Evolutionary conservation across 2,888 invertebrate genomes (phyloP), one percentile per base, ranked within the genome.

Genomic region (Ommatoiulus sabulosus): DNA sequence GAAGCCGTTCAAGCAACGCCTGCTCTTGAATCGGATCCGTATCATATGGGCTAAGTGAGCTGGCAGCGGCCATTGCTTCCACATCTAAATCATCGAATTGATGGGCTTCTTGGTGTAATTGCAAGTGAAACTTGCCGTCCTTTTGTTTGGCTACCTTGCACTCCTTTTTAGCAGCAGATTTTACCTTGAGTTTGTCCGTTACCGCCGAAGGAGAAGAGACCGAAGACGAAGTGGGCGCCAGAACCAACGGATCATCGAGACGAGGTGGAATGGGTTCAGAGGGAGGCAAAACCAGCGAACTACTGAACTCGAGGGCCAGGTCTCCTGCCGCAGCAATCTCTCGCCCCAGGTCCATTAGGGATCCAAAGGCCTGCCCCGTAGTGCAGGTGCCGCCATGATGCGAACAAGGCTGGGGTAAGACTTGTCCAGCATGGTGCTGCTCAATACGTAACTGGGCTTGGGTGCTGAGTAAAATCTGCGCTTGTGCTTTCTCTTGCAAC

Each of bases 401-500:
- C 1, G 87, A 44, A 87, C 87, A 57, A 20, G 57, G 48, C 15
- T 87, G 87, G 48, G 46, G 4, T 20, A 84, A 35, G n/a, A 10
- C 24, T 52, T 57, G 57, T 20, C 35, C 87, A 0, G 87, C 1
- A 85, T 87, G 87, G 24, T 87, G 87, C 20, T 86, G 86, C 87
- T 87, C 87, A 8, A 87, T 87, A 35, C 52, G 87, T 20, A 87
- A 84, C 72, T 87, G 87, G 24, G 63, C 72, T 80, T 87, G 87
- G 0, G 87, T 17, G 43, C 46, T 88, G 44, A 92, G 90, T 63
- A 92, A 89, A 52, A 91, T 90, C 90, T 92, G 92, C n/a, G 91
- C 91, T 89, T 93, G 92, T 20, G 92, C 92, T 87, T 91, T 91
- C 46, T 90, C 90, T 84, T 95, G 94, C 89, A 95, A 92, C 91